These are phyloP conservation scores for Electrona antarctica DNA, from an alignment of 2,113 vertebrate genomes.

Conservation along the genomic window DNA sequence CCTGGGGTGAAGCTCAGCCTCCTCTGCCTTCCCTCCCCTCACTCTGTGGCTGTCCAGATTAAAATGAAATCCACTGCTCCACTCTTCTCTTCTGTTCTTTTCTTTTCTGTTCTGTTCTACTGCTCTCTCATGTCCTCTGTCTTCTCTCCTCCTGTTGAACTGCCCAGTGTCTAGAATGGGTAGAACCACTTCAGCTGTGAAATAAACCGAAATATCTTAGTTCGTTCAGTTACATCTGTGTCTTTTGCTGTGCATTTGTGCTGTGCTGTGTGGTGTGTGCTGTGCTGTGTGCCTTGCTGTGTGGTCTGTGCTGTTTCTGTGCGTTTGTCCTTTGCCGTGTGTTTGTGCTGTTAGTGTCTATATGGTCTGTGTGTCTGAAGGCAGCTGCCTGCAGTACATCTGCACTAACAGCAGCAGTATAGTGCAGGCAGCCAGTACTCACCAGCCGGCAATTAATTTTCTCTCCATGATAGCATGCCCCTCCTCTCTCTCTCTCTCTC, in stretches of 20 bases:
- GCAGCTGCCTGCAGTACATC: conserved; percentile 12
- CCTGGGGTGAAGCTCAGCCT: not conserved
- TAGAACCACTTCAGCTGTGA: too few species aligned
- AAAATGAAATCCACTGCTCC: not conserved
- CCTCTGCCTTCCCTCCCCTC: not conserved
- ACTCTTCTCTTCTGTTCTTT: not conserved
- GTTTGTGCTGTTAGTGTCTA: conserved; percentile 11
- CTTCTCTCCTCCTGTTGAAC: too few species aligned
- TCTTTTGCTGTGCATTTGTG: not conserved
- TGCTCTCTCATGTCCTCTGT: too few species aligned
- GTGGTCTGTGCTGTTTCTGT: not conserved
- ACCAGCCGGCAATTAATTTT: conserved; percentile 51
- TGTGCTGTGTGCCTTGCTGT: not conserved
- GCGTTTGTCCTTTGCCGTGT: not conserved
- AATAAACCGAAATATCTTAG: too few species aligned
- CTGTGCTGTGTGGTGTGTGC: too few species aligned
- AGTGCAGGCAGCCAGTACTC: conserved; percentile 47
- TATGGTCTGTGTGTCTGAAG: too few species aligned
- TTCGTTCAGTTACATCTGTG: not conserved
- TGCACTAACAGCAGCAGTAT: conserved; percentile 42
- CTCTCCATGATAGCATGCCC: conserved; percentile 15
- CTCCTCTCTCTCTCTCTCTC: conserved; percentile 32
- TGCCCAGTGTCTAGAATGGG: too few species aligned
- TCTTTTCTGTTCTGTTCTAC: not conserved
- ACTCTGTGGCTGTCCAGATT: not conserved